Evolutionary conservation across 2,888 invertebrate genomes (phyloP), one percentile per base, ranked within the genome.

Genomic region (Dasypogon diadema): DNA sequence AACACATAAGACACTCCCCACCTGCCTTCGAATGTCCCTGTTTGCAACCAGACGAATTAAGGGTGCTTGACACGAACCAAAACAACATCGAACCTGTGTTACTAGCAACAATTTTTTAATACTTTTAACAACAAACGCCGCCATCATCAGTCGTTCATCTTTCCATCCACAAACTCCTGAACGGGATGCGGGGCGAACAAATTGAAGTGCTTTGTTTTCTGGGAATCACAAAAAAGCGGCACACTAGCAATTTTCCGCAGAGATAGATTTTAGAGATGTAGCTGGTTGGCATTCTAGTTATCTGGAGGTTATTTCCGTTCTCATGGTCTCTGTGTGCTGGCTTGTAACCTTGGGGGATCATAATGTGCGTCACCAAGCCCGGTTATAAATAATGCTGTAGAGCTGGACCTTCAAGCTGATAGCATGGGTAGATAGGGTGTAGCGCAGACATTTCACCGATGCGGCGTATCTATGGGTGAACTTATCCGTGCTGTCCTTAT

Each of bases 371-470:
- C 56, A 56, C 26, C 56, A 56, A 14, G 0, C 56, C 26, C 3
- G 3, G 26, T 6, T 14, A 26, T 56, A 56, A 56, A 26, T 56
- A n/a, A 56, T 22, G 18, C 26, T 26, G 14, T 26, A 14, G 26
- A 22, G 12, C 24, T 26, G 24, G 56, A 14, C 26, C 22, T 22
- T 22, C 6, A 18, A 14, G 10, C 26, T 22, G 56, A 56, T 56
- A 56, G 21, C 16, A 18, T 2, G 54, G 4, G 54, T 6, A 6
- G 8, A 42, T 42, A 42, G 42, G 2, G 42, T 12, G n/a, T 42
- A 42, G 42, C 10, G 12, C 42, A 18, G 54, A 18, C 16, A 68
- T 68, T 68, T 48, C 48, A 68, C 65, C 42, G 48, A 22, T 48
- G 65, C 14, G 65, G 18, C 37, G 14, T 21, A 37, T 54, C 54